Percentiles rank a stretch among this genome's conserved stretches.
phyloP scores from a whole-genome alignment of 2,797 vertebrate species.

The Saxicola maurus region DNA sequence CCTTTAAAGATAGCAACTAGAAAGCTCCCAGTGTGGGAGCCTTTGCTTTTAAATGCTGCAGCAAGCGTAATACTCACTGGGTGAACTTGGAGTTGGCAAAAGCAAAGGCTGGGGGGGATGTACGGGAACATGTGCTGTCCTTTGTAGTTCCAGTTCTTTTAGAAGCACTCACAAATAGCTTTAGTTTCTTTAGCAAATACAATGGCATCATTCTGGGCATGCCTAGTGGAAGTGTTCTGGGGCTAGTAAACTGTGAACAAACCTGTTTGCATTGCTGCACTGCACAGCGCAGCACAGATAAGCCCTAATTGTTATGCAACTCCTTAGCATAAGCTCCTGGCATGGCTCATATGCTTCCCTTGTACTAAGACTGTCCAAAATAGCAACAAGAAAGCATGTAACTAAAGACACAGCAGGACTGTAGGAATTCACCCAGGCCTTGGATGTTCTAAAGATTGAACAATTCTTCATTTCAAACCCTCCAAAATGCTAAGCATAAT shows the following conservation, averaged over 20 bases:
- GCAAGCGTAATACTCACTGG: neutral
- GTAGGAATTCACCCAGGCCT: constrained; percentile 68
- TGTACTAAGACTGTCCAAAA: constrained; percentile 78
- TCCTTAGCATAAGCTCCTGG: constrained; percentile 77
- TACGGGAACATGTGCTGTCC: constrained; percentile 58
- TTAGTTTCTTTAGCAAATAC: constrained; percentile 68
- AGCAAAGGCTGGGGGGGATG: constrained; percentile 29
- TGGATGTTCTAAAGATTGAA: constrained; percentile 53
- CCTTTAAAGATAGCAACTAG: constrained; percentile 2
- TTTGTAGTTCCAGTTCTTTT: constrained; percentile 63
- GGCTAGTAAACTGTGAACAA: constrained; percentile 75
- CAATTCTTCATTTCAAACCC: constrained; percentile 34
- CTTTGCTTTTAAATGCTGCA: constrained; percentile 25
- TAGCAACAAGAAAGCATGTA: constrained; percentile 79
- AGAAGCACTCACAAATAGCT: constrained; percentile 65
- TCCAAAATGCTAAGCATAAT: constrained; percentile 81
- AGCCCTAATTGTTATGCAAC: constrained; percentile 78
- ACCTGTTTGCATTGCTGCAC: constrained; percentile 74
- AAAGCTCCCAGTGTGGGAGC: neutral
- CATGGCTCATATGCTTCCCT: constrained; percentile 71
- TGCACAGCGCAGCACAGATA: constrained; percentile 68
- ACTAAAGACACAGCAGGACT: constrained; percentile 68
- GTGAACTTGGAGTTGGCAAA: constrained; percentile 55
- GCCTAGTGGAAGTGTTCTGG: constrained; percentile 68
- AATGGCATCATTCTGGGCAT: constrained; percentile 73